phyloP scores from a whole-genome alignment of 2,888 invertebrate species.

The Atherix ibis region DNA sequence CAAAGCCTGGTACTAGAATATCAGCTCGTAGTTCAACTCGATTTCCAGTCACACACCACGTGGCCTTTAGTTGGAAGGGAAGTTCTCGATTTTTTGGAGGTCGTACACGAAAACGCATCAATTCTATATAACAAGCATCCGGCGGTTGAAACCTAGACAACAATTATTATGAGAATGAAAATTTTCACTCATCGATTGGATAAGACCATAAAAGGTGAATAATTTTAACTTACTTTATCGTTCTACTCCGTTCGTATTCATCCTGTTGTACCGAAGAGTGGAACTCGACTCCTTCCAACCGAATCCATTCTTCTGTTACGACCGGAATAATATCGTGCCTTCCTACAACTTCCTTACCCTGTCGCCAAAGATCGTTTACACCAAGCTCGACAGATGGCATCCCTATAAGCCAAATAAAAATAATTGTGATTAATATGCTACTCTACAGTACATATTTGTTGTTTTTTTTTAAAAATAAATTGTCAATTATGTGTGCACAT shows the following conservation, averaged over 20 bases:
- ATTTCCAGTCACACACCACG: slow-evolving; percentile 74
- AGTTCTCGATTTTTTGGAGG: slow-evolving; percentile 93
- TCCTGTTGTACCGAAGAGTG: slow-evolving; percentile 86
- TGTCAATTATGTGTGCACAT: not conserved
- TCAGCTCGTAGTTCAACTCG: slow-evolving; percentile 92
- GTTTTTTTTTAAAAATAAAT: not conserved
- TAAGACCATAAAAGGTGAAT: not conserved
- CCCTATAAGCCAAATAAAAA: slow-evolving; percentile 35
- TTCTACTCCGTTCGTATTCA: slow-evolving; percentile 70
- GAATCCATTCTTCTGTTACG: slow-evolving; percentile 98
- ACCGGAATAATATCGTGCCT: slow-evolving; percentile 98
- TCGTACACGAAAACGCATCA: slow-evolving; percentile 87
- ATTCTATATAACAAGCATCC: slow-evolving; percentile 94
- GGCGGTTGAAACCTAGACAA: slow-evolving; percentile 76
- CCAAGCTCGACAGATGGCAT: slow-evolving; percentile 96
- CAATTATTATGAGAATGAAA: no score
- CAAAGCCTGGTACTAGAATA: slow-evolving; percentile 91
- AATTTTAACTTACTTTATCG: slow-evolving; percentile 51
- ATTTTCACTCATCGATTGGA: not conserved
- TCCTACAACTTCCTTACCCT: slow-evolving; percentile 98
- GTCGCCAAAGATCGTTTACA: slow-evolving; percentile 91
- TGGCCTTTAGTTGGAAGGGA: slow-evolving; percentile 85
- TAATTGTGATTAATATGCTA: no score
- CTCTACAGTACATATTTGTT: no score
- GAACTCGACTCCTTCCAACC: slow-evolving; percentile 85